Evolutionary conservation across 2,888 invertebrate species (phyloP).

Genomic region (Myathropa florea): DNA sequence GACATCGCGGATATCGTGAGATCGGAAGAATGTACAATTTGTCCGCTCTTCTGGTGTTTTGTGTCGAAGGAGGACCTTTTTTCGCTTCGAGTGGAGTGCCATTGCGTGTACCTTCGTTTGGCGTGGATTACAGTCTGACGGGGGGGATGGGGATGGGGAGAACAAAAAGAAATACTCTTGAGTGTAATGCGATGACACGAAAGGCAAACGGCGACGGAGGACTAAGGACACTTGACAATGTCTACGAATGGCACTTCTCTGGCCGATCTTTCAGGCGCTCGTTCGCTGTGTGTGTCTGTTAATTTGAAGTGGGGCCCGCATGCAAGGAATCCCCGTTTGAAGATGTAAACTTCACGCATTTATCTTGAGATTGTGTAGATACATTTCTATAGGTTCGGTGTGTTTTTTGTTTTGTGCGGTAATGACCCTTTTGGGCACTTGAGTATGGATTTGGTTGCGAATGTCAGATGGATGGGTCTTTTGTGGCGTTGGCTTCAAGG

Average conservation of each 20-base stretch:
- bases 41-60: conserved; percentile 39
- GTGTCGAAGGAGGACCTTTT: neutral
- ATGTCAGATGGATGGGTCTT: neutral
- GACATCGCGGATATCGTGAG: conserved; percentile 51
- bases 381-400: conserved; percentile 32
- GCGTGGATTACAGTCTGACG: neutral
- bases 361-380: conserved; percentile 50
- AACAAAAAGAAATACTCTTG: conserved; percentile 49
- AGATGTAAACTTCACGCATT: conserved; percentile 66
- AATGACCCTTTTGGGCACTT: conserved; percentile 61
- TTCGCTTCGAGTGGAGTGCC: conserved; percentile 53
- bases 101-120: conserved; percentile 65
- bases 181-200: conserved; percentile 67
- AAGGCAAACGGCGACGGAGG: conserved; percentile 59
- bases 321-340: conserved; percentile 23
- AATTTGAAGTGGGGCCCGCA: conserved; percentile 64
- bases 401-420: neutral
- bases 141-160: neutral
- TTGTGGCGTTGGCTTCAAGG: neutral
- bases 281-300: conserved; percentile 37
- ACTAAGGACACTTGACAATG: conserved; percentile 68
- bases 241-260: conserved; percentile 58
- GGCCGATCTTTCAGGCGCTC: neutral
- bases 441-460: conserved; percentile 40
- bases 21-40: conserved; percentile 62